Percentiles rank a stretch among this genome's conserved stretches.
Evolutionary conservation across 2,888 invertebrate genomes (phyloP).

Genomic region (Uloborus plumipes): DNA sequence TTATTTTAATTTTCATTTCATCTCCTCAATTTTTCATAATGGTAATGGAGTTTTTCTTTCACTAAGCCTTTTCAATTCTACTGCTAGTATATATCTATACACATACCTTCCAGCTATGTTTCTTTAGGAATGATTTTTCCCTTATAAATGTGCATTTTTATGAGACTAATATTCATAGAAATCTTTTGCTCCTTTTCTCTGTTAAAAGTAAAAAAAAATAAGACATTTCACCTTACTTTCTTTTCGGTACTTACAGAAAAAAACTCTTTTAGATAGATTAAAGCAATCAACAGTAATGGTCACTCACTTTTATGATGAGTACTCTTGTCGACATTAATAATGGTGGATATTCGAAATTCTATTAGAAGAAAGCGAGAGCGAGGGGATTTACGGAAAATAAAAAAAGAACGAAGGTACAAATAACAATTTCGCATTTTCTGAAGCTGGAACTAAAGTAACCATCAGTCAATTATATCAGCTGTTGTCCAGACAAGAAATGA

Average conservation of each 20-base stretch:
- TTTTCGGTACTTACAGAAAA: too few species aligned
- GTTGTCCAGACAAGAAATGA: constrained; percentile 38
- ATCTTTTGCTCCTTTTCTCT: too few species aligned
- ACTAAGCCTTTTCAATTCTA: too few species aligned
- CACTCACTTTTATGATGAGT: constrained; percentile 11
- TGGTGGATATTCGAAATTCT: constrained; percentile 23
- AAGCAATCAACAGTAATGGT: constrained; percentile 28
- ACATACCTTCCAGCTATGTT: too few species aligned
- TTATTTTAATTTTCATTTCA: too few species aligned
- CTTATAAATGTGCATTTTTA: constrained; percentile 23
- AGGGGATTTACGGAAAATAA: background rate
- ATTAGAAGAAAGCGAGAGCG: background rate
- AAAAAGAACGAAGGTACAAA: background rate
- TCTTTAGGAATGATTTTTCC: constrained; percentile 8
- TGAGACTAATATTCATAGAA: constrained; percentile 18
- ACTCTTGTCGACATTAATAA: constrained; percentile 33
- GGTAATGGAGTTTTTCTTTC: too few species aligned
- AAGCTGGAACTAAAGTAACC: constrained; percentile 2
- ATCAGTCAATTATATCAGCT: constrained; percentile 30
- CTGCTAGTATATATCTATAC: too few species aligned
- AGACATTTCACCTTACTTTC: too few species aligned
- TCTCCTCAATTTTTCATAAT: too few species aligned
- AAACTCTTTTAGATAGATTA: too few species aligned
- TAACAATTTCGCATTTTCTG: constrained; percentile 1
- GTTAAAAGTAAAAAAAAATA: too few species aligned